Base-by-base conservation (phyloP, 2,888 invertebrate species). In the Neocrepidodera transversa region DNA sequence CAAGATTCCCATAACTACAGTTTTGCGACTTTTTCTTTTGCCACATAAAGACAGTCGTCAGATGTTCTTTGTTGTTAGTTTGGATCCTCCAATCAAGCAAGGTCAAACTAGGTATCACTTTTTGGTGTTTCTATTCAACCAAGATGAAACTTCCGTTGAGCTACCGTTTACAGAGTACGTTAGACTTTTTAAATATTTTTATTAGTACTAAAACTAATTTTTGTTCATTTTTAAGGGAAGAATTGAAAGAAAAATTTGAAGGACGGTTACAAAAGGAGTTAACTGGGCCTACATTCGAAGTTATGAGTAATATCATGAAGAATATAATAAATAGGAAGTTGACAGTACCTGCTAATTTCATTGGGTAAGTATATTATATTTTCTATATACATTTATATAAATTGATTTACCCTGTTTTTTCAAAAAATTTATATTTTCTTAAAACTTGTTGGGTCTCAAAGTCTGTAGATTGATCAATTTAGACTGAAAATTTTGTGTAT, bases 1-100 rank as follows among this genome's bases (percentile, higher is more conserved):
- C 84, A 99, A 99, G 82, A 98, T 99, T 70, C 97, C 98, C 0
- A 93, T 96, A 88, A 93, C 94, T 0, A 97, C 97, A 0, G 97
- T 99, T 2, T 82, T 97, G 11, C 87, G 99, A 5, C 81, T 99
- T 11, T 99, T 99, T 77, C 82, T 98, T 26, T 81, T 99, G 50
- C 98, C 98, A 0, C 98, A 99, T 78, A 96, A 95, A 77, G 98
- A 99, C 78, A 92, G 90, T n/a, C 83, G 98, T 1, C 98, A 98
- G 80, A 97, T 96, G 88, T 99, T 95, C 81, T 98, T 98, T 78
- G 97, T 99, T 38, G 92, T 97, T 53, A 95, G 96, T 51, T 83
- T 99, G 70, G 98, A 99, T 83, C 99, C 99, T 1, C 99, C 99
- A 0, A 98, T 99, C 70, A 98, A 99, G 76, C 99, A 99, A 78